Evolutionary conservation across 2,797 vertebrate species (phyloP), one percentile per base, ranked within the genome.

Genomic region (Galaxias olidus): DNA sequence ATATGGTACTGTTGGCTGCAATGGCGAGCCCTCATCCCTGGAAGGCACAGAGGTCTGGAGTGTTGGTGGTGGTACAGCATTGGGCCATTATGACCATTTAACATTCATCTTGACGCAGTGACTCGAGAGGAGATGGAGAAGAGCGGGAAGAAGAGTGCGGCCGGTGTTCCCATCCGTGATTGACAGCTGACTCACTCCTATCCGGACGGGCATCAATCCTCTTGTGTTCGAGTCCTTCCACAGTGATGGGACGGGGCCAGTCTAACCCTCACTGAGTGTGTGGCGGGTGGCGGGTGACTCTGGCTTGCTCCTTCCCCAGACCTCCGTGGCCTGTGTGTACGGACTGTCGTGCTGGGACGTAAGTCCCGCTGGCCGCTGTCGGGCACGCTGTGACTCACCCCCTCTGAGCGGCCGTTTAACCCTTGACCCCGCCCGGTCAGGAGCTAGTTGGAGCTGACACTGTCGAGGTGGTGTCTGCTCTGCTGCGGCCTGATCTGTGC

Each of bases 381-480:
- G 30, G 63, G 58, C 60, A 57, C 52, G 62, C 55, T 59, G 54
- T 74, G 76, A 75, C 65, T 74, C 72, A 63, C 69, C 54, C 44
- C n/a, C 43, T 65, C 62, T 63, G 63, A 73, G 53, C 1, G 74
- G 73, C 70, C 51, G 72, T 68, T 73, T 77, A 75, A 82, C 72
- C 74, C 49, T 58, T 68, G 74, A 81, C 76, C 74, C 52, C n/a
- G n/a, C n/a, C 46, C 9, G 44, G 57, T 41, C 64, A 54, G 54
- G 9, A 71, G 66, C n/a, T n/a, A n/a, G n/a, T n/a, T n/a, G 72
- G 61, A 72, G 59, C 70, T 64, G 62, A 8, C 42, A 18, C 59
- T 72, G 66, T 69, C 71, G 60, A 61, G 15, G 14, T 53, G 68
- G 41, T 17, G 20, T 69, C 64, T 59, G 61, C 30, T 63, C 51